Evolutionary conservation across 2,888 invertebrate genomes (phyloP).

Genomic region (Lepidocyrtoides sp.): DNA sequence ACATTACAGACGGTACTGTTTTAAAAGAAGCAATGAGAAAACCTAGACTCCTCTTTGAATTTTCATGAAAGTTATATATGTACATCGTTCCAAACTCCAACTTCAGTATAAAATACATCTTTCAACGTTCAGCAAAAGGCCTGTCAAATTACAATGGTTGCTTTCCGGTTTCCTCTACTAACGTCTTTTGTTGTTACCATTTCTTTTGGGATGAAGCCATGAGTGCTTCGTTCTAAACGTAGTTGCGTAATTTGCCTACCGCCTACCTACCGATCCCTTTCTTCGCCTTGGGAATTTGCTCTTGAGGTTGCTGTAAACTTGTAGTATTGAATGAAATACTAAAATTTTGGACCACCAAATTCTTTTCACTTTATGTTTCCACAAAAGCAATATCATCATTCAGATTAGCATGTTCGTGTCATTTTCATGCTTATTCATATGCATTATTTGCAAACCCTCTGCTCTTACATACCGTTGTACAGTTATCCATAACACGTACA

Average conservation of each 20-base stretch:
- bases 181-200: background rate
- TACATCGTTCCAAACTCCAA: no score
- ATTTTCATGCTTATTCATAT: no score
- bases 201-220: background rate
- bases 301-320: background rate
- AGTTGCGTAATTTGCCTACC: background rate
- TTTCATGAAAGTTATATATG: no score
- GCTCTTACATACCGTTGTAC: no score
- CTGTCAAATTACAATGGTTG: background rate
- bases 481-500: no score
- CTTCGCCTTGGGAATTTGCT: background rate
- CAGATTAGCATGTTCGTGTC: no score
- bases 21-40: background rate
- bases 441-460: no score
- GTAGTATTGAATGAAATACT: background rate
- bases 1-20: background rate
- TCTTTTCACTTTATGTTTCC: background rate
- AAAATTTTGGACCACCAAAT: background rate
- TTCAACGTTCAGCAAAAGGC: no score
- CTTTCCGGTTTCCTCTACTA: background rate
- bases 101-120: no score
- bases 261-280: no score
- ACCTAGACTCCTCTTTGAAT: background rate
- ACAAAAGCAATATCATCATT: no score
- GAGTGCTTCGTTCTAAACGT: background rate